Evolutionary conservation across 2,797 vertebrate species (phyloP).

Genomic region (Neostethus bicornis): DNA sequence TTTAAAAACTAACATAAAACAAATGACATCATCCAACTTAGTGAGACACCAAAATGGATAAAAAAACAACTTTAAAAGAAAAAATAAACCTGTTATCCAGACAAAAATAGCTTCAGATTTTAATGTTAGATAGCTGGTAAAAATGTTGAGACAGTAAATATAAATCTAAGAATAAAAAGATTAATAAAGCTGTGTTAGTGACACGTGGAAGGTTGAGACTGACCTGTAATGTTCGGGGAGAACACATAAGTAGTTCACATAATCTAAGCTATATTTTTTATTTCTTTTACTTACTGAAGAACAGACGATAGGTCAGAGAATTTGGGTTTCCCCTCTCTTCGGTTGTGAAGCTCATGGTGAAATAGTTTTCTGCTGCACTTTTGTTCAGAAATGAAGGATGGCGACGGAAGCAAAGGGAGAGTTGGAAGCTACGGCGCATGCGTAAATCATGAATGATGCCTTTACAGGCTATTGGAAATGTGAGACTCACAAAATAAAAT

Average conservation of each 20-base stretch:
- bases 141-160: background rate
- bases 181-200: conserved; percentile 24
- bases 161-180: background rate
- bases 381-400: conserved; percentile 24
- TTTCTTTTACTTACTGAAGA: conserved; percentile 87
- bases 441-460: conserved; percentile 1
- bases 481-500: background rate
- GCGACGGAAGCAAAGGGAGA: conserved; percentile 12
- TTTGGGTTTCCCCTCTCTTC: conserved; percentile 88
- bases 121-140: fast-evolving
- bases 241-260: conserved; percentile 5
- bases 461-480: conserved; percentile 30
- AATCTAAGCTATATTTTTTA: background rate
- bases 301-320: conserved; percentile 85
- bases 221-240: background rate
- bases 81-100: fast-evolving
- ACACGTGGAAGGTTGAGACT: conserved; percentile 66
- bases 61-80: background rate
- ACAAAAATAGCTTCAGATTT: fast-evolving
- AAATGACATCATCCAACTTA: background rate
- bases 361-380: conserved; percentile 1
- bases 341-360: conserved; percentile 80
- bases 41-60: background rate
- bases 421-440: conserved; percentile 35
- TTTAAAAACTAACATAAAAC: background rate